Evolutionary conservation across 2,113 vertebrate genomes (phyloP), one percentile per base, ranked within the genome.

Genomic region (Sphaerodactylus townsendi): DNA sequence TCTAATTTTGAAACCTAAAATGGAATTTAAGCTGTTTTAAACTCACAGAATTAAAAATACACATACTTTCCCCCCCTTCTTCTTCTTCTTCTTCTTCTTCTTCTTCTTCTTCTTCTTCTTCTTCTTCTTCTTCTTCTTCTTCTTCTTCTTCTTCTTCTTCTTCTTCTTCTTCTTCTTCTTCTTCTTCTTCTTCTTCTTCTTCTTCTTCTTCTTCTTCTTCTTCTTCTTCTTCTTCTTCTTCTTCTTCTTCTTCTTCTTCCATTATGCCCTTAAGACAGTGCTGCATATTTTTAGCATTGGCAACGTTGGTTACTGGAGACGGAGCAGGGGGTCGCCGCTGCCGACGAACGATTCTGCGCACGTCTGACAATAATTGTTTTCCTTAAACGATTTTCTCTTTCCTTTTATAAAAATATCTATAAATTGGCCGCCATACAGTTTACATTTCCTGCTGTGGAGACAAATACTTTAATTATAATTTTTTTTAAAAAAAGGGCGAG

Each of bases 381-480:
- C 84, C 84, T 91, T 94, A 93, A 94, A 92, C 90, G 90, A 71
- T 87, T 88, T 89, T 86, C 48, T 84, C 89, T 72, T 72, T 79
- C 88, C 86, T 89, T 48, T 85, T 85, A 62, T 94, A 84, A 90
- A 93, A 90, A 88, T 91, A 86, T 78, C 87, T 85, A 79, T 87
- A 94, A 92, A 91, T 93, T 92, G 88, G 81, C 82, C 93, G 91
- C 88, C 90, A 87, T 92, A 91, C n/a, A 90, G 88, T 92, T 93
- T 92, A 91, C 80, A 88, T 92, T 95, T 93, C 93, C 94, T 93
- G 90, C 92, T 95, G 92, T 84, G 92, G 84, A 94, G 88, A 94
- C 19, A 93, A 94, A 95, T 92, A 91, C 90, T 83, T 86, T 86
- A 87, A 91, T 92, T 92, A 91, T 86, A 85, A 83, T 80, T 76